These are phyloP conservation scores for Rhinolophus ferrumequinum DNA, from an alignment of 2,113 vertebrate species.

Conservation along the genomic window DNA sequence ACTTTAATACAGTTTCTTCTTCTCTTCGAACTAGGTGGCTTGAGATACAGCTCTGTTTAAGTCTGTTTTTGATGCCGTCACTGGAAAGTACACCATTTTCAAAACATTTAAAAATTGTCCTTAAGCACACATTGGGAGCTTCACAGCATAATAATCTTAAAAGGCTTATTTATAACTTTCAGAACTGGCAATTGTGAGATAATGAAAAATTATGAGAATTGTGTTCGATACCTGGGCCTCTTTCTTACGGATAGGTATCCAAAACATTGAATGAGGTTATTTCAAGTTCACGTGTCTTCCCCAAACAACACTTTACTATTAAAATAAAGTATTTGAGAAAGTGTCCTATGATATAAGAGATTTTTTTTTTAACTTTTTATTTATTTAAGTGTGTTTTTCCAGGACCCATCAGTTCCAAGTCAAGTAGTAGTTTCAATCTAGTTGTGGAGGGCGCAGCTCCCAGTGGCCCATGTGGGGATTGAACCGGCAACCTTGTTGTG, in stretches of 20 bases:
- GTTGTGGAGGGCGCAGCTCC: no score
- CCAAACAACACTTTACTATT: background rate
- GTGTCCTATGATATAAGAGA: background rate
- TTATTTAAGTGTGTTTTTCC: no score
- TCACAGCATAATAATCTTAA: background rate
- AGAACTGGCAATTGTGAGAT: background rate
- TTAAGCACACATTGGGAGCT: background rate
- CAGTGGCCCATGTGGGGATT: no score
- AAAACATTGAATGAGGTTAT: background rate
- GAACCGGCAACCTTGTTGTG: no score
- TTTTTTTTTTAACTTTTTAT: background rate
- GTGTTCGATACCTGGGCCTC: background rate
- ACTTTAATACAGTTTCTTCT: background rate
- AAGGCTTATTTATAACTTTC: background rate
- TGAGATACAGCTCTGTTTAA: background rate
- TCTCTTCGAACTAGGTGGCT: background rate
- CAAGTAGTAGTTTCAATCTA: no score
- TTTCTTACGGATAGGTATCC: background rate
- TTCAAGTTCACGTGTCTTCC: background rate
- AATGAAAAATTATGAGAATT: background rate
- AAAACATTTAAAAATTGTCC: background rate
- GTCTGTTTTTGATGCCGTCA: background rate
- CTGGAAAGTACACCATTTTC: background rate
- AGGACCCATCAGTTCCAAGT: no score
- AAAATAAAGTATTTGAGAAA: slow-evolving; percentile 21